phyloP scores from a whole-genome alignment of 2,797 vertebrate genomes.

The Aplochiton taeniatus region DNA sequence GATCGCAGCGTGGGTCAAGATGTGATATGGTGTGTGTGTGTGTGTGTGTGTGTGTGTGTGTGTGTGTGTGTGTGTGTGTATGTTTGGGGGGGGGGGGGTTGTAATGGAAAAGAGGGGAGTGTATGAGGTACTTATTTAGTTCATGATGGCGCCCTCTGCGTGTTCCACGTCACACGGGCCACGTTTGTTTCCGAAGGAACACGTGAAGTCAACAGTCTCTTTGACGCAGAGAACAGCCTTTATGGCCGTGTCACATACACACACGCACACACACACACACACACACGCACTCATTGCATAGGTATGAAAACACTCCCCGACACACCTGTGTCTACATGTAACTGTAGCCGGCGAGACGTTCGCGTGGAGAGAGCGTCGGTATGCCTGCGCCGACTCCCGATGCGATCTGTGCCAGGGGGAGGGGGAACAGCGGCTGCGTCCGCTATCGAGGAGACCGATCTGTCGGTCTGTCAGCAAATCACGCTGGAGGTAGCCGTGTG shows the following conservation, averaged over 20 bases:
- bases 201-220: constrained; percentile 30
- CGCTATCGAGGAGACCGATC: neutral
- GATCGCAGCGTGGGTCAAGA: too few species aligned
- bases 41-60: too few species aligned
- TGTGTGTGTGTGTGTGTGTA: neutral
- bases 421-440: too few species aligned
- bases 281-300: too few species aligned
- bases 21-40: too few species aligned
- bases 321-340: too few species aligned
- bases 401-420: constrained; percentile 1
- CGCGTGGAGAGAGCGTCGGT: too few species aligned
- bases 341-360: too few species aligned
- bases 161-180: constrained; percentile 1
- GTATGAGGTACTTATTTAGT: constrained; percentile 52
- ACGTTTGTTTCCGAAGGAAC: constrained; percentile 38
- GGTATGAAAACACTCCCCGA: too few species aligned
- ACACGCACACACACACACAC: constrained; percentile 8
- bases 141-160: constrained; percentile 35
- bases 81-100: constrained; percentile 12
- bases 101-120: neutral
- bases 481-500: constrained; percentile 16
- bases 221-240: too few species aligned
- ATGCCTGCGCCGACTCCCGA: constrained; percentile 16
- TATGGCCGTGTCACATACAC: constrained; percentile 27
- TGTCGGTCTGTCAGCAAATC: neutral